phyloP scores from a whole-genome alignment of 2,797 vertebrate species.

The Semotilus atromaculatus region DNA sequence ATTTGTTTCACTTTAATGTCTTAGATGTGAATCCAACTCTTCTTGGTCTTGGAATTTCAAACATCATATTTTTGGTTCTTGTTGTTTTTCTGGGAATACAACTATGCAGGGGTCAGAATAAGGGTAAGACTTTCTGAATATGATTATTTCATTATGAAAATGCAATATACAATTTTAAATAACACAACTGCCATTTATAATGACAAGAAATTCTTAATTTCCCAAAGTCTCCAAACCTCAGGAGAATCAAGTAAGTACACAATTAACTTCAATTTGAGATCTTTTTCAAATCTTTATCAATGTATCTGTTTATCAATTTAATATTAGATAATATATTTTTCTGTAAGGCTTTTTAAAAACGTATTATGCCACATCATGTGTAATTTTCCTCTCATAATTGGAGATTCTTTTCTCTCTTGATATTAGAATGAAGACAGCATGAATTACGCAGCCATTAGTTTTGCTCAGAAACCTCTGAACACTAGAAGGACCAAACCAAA shows the following conservation, averaged over 20 bases:
- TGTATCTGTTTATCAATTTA: neutral
- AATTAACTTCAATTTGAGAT: neutral
- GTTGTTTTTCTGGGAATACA: constrained; percentile 4
- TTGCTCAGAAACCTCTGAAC: neutral
- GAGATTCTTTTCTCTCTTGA: neutral
- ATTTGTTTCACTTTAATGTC: too few relatives aligned
- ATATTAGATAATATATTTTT: neutral
- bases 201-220: neutral
- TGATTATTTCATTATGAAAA: neutral
- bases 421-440: neutral
- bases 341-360: neutral
- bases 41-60: constrained; percentile 8
- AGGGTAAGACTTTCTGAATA: neutral
- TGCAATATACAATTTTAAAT: neutral
- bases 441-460: constrained; percentile 18
- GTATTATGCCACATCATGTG: neutral
- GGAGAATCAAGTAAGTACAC: neutral
- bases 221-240: neutral
- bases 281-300: too few relatives aligned
- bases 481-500: constrained; percentile 4
- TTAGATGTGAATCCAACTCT: neutral
- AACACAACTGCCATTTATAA: neutral
- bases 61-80: neutral
- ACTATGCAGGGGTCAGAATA: neutral
- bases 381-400: neutral